Conservation (phyloP, 2,113 vertebrate species). For the Etia nguti region DNA sequence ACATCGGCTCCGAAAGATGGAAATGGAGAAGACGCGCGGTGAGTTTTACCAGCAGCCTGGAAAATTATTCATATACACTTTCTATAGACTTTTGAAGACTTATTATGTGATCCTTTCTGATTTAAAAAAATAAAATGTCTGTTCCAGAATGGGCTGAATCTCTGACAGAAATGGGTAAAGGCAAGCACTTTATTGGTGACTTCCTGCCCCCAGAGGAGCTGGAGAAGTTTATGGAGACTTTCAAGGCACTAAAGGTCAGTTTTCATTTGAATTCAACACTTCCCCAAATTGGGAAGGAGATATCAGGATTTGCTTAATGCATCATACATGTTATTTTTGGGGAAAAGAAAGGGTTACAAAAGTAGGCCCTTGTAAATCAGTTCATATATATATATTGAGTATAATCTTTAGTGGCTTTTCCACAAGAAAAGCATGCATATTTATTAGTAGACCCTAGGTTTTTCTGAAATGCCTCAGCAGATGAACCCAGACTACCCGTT, state of each 20-base stretch:
- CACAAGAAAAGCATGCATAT: background rate
- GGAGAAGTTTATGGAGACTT: conserved; percentile 98
- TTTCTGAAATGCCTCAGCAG: background rate
- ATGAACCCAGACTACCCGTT: background rate
- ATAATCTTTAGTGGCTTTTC: background rate
- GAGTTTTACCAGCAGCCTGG: background rate
- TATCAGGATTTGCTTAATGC: background rate
- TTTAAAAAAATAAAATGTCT: background rate
- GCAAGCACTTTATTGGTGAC: conserved; percentile 97
- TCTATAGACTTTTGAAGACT: background rate
- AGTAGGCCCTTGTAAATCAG: background rate
- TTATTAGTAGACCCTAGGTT: background rate
- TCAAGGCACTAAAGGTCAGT: conserved; percentile 92
- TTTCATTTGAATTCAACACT: background rate
- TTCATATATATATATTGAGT: background rate
- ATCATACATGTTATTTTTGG: background rate
- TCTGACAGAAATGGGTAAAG: conserved; percentile 95
- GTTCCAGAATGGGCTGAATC: conserved; percentile 93
- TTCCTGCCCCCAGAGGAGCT: conserved; percentile 94
- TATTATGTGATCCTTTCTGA: background rate
- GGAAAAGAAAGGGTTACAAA: background rate
- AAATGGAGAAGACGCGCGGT: conserved; percentile 98
- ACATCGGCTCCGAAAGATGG: conserved; percentile 92
- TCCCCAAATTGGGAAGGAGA: background rate
- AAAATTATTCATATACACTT: background rate